Percentiles rank a stretch among this genome's conserved stretches.
Conservation (phyloP, 2,113 vertebrate species). For the Rattus rattus region DNA sequence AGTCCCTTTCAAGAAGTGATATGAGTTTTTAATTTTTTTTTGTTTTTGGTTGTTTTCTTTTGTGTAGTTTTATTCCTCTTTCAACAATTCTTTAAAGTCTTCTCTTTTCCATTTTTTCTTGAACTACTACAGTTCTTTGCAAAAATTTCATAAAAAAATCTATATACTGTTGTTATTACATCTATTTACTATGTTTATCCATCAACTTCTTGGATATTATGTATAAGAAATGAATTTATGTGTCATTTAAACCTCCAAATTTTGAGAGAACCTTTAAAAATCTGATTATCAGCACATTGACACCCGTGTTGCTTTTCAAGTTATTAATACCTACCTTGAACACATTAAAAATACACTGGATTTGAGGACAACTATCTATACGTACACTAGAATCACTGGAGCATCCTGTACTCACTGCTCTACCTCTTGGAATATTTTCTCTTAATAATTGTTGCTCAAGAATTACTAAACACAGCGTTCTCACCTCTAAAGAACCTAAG, state of each 20-base stretch:
- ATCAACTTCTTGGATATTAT: neutral
- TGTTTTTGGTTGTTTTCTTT: too few relatives aligned
- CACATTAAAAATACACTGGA: neutral
- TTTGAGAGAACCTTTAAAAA: neutral
- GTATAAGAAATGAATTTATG: neutral
- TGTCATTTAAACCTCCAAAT: neutral
- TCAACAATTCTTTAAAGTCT: neutral
- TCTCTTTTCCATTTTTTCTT: neutral
- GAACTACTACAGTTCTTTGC: neutral
- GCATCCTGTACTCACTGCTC: neutral
- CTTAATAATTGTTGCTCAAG: conserved; percentile 38
- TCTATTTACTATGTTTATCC: neutral
- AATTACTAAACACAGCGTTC: conserved; percentile 20
- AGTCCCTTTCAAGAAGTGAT: neutral
- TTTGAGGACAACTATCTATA: neutral
- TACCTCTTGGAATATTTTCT: neutral
- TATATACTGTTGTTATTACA: neutral
- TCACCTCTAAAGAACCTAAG: conserved; percentile 66
- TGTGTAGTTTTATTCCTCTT: neutral
- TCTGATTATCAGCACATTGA: neutral
- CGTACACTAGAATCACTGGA: neutral
- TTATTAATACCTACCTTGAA: neutral
- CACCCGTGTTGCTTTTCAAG: neutral
- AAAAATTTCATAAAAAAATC: neutral
- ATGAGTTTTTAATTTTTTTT: neutral